Evolutionary conservation across 2,113 vertebrate species (phyloP), one percentile per base, ranked within the genome.

Genomic region (Hirundichthys speculiger): DNA sequence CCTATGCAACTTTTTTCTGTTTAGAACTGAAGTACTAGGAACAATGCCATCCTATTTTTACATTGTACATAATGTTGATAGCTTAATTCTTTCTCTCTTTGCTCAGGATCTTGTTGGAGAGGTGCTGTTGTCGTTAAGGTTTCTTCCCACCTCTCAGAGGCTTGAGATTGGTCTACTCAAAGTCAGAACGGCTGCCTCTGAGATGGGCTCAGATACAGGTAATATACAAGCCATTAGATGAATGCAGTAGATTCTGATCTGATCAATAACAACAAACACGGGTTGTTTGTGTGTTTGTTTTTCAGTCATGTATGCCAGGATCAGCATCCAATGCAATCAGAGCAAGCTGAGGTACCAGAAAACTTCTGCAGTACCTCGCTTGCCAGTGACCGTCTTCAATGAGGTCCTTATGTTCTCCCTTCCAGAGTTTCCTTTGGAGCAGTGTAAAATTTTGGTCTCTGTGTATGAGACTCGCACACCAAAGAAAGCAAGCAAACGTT

Each of bases 71-170:
- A 25, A 41, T 19, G 4, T 21, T 61, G 3, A 43, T 24, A 3
- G 39, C 5, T 40, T 46, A 13, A 11, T 50, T 5, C 3, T 39
- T 16, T 48, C 5, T 51, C 4, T n/a, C 13, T 59, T n/a, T 65
- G 30, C 42, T n/a, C 69, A 95, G 93, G 91, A 94, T 62, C 22
- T 83, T 9, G 91, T 92, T 13, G 94, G 93, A 69, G 80, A 93
- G 53, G 84, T 92, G 3, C 88, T 95, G 4, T 71, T 94, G 18
- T 92, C 89, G 0, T 64, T 94, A 2, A 94, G 86, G 87, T 92
- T 92, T 51, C 86, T 94, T 34, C 92, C 93, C 16, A 92, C 91
- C 6, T 90, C 91, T 53, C 92, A 93, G 76, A 93, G 91, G 71
- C 81, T 93, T 25, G 93, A 94, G 64, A 82, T 93, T 4, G 90